These are phyloP conservation scores for Cryptocephalus moraei DNA, from an alignment of 2,888 invertebrate species.

Conservation along the genomic window DNA sequence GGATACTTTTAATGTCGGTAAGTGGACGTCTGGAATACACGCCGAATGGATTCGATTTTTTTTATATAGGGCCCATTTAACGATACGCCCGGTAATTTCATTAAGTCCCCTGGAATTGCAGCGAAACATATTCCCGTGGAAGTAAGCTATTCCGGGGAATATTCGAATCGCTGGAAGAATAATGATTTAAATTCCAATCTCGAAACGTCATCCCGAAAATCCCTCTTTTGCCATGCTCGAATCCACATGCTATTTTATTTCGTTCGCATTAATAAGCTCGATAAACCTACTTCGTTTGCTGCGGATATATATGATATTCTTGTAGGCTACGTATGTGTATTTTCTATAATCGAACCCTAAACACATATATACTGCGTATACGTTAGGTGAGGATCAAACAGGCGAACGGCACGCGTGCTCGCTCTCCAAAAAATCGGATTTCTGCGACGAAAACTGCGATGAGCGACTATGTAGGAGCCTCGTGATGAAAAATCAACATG, in stretches of 20 bases:
- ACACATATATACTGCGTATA: slow-evolving; percentile 28
- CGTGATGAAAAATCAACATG: slow-evolving; percentile 39
- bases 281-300: slow-evolving; percentile 11
- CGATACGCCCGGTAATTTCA: no score
- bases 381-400: neutral
- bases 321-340: slow-evolving; percentile 27
- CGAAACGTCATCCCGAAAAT: slow-evolving; percentile 1
- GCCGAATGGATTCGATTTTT: no score
- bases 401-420: no score
- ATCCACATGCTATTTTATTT: slow-evolving; percentile 2
- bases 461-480: slow-evolving; percentile 30
- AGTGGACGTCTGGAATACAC: no score
- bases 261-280: slow-evolving; percentile 2
- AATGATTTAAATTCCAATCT: slow-evolving; percentile 3
- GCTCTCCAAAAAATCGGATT: neutral
- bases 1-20: no score
- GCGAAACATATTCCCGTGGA: no score
- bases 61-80: no score
- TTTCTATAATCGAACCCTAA: slow-evolving; percentile 37
- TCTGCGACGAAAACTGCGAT: slow-evolving; percentile 9
- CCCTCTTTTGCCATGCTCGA: neutral
- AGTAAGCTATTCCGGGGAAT: no score
- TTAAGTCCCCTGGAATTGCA: no score
- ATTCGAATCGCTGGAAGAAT: neutral
- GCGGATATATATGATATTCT: slow-evolving; percentile 13